A percentile compares a stretch with the other conserved stretches of the same genome.
Evolutionary conservation across 2,113 vertebrate genomes (phyloP).

Genomic region (Dipodomys ordii): DNA sequence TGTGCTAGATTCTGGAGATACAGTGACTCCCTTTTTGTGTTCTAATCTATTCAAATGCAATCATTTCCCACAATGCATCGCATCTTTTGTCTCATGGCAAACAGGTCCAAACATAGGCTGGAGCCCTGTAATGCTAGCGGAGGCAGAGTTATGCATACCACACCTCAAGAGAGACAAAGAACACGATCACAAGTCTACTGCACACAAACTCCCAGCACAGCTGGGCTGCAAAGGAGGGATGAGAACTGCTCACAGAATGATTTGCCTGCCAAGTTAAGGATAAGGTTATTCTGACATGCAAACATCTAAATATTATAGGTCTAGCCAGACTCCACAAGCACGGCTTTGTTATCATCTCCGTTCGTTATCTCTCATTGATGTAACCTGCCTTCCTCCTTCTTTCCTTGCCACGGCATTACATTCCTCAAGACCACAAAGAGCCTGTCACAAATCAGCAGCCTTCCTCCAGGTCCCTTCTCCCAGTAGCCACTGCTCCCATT

Average conservation of each 20-base stretch:
- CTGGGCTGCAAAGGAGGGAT: conserved; percentile 42
- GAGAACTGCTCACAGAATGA: conserved; percentile 49
- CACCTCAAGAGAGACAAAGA: conserved; percentile 55
- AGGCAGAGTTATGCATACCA: conserved; percentile 56
- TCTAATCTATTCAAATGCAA: conserved; percentile 34
- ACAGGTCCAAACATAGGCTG: conserved; percentile 40
- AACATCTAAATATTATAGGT: background rate
- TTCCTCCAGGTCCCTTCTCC: background rate
- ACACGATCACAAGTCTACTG: conserved; percentile 55
- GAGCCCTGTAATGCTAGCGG: conserved; percentile 54
- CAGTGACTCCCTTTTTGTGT: background rate
- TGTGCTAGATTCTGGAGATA: background rate
- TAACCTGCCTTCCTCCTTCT: background rate
- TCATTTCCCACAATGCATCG: conserved; percentile 40
- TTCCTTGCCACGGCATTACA: background rate
- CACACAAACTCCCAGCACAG: conserved; percentile 59
- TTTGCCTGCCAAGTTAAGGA: conserved; percentile 28
- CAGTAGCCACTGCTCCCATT: background rate
- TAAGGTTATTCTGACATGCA: background rate
- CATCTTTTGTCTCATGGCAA: conserved; percentile 56
- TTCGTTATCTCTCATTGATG: background rate
- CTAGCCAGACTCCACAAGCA: background rate
- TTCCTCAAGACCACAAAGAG: background rate
- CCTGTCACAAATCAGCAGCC: background rate
- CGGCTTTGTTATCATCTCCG: background rate